A percentile compares a stretch with the other conserved stretches of the same genome.
These are phyloP conservation scores for Sinocyclocheilus grahami DNA, from an alignment of 2,113 vertebrate genomes.

Conservation along the genomic window DNA sequence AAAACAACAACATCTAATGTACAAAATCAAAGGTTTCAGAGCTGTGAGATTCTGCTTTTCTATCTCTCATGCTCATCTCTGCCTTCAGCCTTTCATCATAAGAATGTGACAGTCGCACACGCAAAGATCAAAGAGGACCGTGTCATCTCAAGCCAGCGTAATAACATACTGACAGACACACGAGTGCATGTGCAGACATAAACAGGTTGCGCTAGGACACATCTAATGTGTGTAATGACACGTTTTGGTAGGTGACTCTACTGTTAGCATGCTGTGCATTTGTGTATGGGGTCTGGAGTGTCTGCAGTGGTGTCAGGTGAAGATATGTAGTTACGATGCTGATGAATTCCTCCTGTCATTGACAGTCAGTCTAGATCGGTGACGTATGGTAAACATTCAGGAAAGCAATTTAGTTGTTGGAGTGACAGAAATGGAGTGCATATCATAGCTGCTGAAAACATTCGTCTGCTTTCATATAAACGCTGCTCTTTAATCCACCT, in stretches of 20 bases:
- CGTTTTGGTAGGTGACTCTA: conserved; percentile 21
- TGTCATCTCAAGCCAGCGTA: neutral
- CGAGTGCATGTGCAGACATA: conserved; percentile 8
- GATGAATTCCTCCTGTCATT: conserved; percentile 13
- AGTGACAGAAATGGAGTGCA: neutral
- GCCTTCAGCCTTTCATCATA: neutral
- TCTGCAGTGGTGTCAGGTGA: neutral
- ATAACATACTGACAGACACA: conserved; percentile 6
- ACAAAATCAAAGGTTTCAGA: neutral
- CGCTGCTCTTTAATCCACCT: conserved; percentile 6
- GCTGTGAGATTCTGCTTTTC: neutral
- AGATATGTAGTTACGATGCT: neutral
- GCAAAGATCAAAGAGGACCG: conserved; percentile 41
- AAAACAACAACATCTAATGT: too few relatives aligned
- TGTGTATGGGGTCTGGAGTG: neutral
- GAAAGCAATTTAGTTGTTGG: neutral
- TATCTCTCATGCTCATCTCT: neutral
- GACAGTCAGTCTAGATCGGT: neutral
- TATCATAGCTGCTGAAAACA: neutral
- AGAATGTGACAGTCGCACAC: conserved; percentile 9
- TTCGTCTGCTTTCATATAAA: neutral
- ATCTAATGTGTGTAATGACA: conserved; percentile 45
- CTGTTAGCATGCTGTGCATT: conserved; percentile 30
- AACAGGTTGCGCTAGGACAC: neutral
- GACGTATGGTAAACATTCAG: neutral